These are phyloP conservation scores for Apteryx mantelli DNA, from an alignment of 2,113 vertebrate genomes.

Conservation along the genomic window DNA sequence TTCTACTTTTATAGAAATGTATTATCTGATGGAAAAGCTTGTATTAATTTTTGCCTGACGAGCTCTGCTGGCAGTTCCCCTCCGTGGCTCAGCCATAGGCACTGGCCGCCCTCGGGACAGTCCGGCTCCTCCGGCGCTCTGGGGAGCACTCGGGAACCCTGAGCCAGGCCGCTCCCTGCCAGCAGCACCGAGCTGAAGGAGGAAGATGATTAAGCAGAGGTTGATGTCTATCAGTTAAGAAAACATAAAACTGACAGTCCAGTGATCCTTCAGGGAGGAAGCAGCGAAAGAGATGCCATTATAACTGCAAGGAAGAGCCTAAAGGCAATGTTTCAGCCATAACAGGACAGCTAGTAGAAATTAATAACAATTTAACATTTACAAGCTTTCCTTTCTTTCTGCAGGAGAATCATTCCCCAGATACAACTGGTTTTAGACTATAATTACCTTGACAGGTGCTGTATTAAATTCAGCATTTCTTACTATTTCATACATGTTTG, in stretches of 20 bases:
- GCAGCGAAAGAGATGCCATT: not conserved
- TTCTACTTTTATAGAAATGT: not conserved
- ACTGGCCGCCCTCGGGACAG: not conserved
- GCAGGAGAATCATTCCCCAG: not conserved
- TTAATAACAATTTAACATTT: conserved; percentile 55
- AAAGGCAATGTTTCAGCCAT: conserved; percentile 45
- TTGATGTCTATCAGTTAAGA: conserved; percentile 24
- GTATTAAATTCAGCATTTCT: conserved; percentile 16
- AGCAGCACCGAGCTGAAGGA: not conserved
- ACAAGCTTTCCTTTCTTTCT: conserved; percentile 18
- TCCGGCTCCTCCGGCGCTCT: not conserved
- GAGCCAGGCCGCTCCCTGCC: not conserved
- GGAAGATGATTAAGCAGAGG: conserved; percentile 29
- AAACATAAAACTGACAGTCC: conserved; percentile 37
- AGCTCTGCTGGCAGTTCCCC: not conserved
- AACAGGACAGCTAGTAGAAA: not conserved
- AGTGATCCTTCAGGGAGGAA: conserved; percentile 26
- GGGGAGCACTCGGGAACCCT: not conserved
- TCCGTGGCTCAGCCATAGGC: not conserved
- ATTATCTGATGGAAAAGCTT: not conserved
- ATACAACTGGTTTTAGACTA: not conserved
- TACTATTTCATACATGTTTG: not conserved
- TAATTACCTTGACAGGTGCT: conserved; percentile 53
- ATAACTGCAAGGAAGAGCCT: conserved; percentile 52
- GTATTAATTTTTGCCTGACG: not conserved